Evolutionary conservation across 2,888 invertebrate species (phyloP), one percentile per base, ranked within the genome.

Genomic region (Hyposoter dolosus): DNA sequence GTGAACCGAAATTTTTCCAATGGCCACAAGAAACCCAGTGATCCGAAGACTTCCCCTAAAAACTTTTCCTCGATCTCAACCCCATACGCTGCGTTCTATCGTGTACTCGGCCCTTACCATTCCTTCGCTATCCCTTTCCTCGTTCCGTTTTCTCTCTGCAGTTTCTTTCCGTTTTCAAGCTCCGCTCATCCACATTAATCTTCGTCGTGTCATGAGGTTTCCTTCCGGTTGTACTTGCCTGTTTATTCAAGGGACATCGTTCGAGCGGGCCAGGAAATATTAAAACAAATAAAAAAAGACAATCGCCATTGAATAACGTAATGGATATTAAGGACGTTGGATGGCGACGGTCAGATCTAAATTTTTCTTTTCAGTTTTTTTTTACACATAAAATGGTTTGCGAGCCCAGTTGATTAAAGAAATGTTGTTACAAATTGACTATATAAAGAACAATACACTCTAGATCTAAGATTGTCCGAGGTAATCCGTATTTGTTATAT

Each of bases 1-100:
- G 87, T 87, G 74, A 81, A 88, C 76, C 75, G 86, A 87, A 69
- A 84, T 85, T 85, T 87, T 88, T 80, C 74, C 82, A 82, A 85
- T 65, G 83, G 66, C 60, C 23, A 82, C 65, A 75, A 71, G 53
- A 45, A 76, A 40, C 82, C 47, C 72, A 45, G 71, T 50, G 83
- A 74, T 32, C 83, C 80, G 50, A 19, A 65, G 78, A 83, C 81
- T 81, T 65, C 66, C 45, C 81, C 60, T n/a, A 53, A 82, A 69
- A 83, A 83, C 72, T 63, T 80, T 82, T 76, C 17, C 63, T 71
- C 56, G 74, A 72, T 82, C 69, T 81, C 80, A 53, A 40, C 43
- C 40, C 53, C 40, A 15, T 80, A 47, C 74, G 60, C 47, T 15
- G 40, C 75, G 45, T 45, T 79, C 60, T 60, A 45, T 72, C 23